These are phyloP conservation scores for Chymomyza amoena DNA, from an alignment of 2,888 invertebrate genomes.

Conservation along the genomic window DNA sequence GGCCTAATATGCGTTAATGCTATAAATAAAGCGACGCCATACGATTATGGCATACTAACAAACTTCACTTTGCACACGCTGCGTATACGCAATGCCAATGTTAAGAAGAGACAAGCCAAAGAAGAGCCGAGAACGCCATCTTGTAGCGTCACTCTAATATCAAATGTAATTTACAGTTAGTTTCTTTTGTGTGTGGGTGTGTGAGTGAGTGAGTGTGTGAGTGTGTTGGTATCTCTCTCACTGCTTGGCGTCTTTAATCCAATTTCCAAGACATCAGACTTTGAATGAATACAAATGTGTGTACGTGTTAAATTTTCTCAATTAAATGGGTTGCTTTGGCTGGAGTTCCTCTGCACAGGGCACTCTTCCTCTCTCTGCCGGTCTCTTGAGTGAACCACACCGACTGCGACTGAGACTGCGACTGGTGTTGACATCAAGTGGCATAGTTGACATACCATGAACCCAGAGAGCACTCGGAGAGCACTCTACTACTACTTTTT, in stretches of 20 bases:
- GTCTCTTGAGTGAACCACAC: slow-evolving; percentile 9
- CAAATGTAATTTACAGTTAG: slow-evolving; percentile 67
- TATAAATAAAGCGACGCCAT: slow-evolving; percentile 65
- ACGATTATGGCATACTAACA: slow-evolving; percentile 71
- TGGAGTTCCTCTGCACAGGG: not conserved
- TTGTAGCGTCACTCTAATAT: slow-evolving; percentile 23
- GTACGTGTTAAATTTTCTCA: slow-evolving; percentile 77
- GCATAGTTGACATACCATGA: slow-evolving; percentile 3
- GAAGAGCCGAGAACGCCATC: not conserved
- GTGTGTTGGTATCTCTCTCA: not conserved
- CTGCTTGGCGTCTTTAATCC: slow-evolving; percentile 69
- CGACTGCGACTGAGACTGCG: too few relatives aligned
- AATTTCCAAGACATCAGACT: slow-evolving; percentile 60
- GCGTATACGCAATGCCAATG: slow-evolving; percentile 17
- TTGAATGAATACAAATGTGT: slow-evolving; percentile 76
- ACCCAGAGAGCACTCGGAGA: slow-evolving; percentile 16
- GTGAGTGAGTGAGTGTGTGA: too few relatives aligned
- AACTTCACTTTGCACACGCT: slow-evolving; percentile 41
- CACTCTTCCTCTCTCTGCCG: not conserved
- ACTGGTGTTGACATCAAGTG: not conserved
- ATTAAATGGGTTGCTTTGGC: slow-evolving; percentile 72
- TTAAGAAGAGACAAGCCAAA: slow-evolving; percentile 1
- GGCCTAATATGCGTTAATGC: slow-evolving; percentile 69
- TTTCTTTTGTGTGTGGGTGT: not conserved
- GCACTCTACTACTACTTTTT: slow-evolving; percentile 12